Base-by-base conservation (phyloP, 2,797 vertebrate species). In the Molossus molossus region DNA sequence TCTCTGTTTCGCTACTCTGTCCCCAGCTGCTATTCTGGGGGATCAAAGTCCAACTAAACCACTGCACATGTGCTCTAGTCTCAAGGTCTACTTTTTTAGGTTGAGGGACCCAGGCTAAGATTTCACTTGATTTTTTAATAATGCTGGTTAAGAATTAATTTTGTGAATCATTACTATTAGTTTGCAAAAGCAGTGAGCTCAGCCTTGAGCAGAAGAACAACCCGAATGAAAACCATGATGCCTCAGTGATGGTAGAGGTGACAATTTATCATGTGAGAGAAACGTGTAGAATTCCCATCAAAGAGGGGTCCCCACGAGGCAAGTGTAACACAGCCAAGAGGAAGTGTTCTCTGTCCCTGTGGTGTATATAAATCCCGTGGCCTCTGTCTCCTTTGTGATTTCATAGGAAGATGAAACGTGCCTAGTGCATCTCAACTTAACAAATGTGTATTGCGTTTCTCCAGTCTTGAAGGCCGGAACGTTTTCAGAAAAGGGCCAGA, bases 161-260 rank as follows among this genome's bases (percentile, higher is more conserved):
- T 87, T 11, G 48, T 60, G 89, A 81, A 21, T 13, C 14, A 55
- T 50, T 65, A 90, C 27, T 18, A 33, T 57, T 85, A 58, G 50
- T 82, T 90, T 80, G 10, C 23, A 84, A 91, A 94, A 91, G 33
- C 58, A 80, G 13, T 67, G 53, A 83, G 45, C 23, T 62, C n/a
- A 11, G 4, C 20, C 5, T 77, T 73, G 69, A 20, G n/a, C 89
- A 90, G 37, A 33, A 60, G 14, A 48, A 82, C 33, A 76, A 40
- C 1, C 21, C 13, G 73, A 45, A 3, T 48, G 12, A 60, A 90
- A 93, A 83, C 2, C 29, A 87, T 12, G 27, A 20, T 14, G 92
- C 25, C 6, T 50, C 1, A 0, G 29, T 55, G 57, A 37, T 4
- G 4, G 10, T 1, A 45, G 23, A 82, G 11, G 1, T 10, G 9